Percentiles rank a stretch among this genome's conserved stretches.
phyloP scores from a whole-genome alignment of 2,888 invertebrate species.

The Latrodectus hesperus region DNA sequence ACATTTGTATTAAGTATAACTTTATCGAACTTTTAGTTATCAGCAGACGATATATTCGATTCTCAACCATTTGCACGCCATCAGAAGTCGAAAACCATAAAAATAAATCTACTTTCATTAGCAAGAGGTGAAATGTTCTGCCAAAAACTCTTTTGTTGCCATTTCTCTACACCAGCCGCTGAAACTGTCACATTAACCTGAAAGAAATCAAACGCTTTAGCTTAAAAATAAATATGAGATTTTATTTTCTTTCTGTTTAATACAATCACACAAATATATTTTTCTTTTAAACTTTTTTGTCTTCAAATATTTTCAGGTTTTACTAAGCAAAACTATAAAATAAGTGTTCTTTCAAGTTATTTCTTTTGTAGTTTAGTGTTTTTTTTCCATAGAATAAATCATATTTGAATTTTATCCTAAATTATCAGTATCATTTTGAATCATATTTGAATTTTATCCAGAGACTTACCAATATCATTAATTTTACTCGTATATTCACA shows the following conservation, averaged over 20 bases:
- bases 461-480: too few species aligned
- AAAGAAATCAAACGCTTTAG: constrained; percentile 22
- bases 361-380: too few species aligned
- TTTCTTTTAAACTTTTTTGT: neutral
- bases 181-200: constrained; percentile 22
- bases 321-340: too few species aligned
- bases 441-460: too few species aligned
- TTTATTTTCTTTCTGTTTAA: neutral
- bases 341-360: too few species aligned
- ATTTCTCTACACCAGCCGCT: constrained; percentile 13
- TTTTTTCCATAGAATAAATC: too few species aligned
- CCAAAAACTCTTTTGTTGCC: constrained; percentile 12
- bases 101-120: constrained; percentile 51
- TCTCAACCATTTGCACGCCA: constrained; percentile 7
- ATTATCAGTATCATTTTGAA: too few species aligned
- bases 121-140: constrained; percentile 32
- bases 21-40: constrained; percentile 25
- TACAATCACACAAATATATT: neutral
- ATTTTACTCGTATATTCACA: too few species aligned
- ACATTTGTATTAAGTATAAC: constrained; percentile 21
- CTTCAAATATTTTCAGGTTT: neutral
- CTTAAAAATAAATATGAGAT: neutral
- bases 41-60: constrained; percentile 17
- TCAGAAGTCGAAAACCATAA: constrained; percentile 23
- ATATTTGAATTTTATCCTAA: too few species aligned